Percentiles rank a stretch among this genome's conserved stretches.
Conservation (phyloP, 2,113 vertebrate genomes). For the Tetrao urogallus region DNA sequence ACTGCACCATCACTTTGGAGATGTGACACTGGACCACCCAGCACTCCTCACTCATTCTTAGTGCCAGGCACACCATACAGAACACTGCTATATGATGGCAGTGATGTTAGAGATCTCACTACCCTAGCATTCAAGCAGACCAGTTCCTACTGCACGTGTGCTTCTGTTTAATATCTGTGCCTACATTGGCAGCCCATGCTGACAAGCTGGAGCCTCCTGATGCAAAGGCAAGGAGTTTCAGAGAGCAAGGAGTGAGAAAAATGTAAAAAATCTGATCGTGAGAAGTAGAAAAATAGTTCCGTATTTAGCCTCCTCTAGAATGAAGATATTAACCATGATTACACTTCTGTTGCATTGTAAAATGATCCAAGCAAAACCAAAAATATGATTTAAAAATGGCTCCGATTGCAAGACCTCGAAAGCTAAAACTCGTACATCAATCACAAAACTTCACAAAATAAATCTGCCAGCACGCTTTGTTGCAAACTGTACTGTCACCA, state of each 20-base stretch:
- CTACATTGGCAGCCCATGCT: background rate
- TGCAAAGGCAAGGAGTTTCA: background rate
- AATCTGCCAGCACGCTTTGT: background rate
- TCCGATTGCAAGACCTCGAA: background rate
- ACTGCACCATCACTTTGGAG: background rate
- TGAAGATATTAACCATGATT: background rate
- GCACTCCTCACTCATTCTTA: background rate
- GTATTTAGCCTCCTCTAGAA: background rate
- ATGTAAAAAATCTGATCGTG: background rate
- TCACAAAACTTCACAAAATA: background rate
- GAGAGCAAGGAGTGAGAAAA: background rate
- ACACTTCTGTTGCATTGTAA: background rate
- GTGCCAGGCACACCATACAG: background rate
- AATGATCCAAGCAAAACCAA: background rate
- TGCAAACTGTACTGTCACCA: background rate
- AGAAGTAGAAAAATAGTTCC: background rate
- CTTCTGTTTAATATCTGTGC: background rate
- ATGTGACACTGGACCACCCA: accelerated
- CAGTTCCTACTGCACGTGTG: background rate
- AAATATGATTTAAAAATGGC: background rate
- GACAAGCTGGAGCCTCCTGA: background rate
- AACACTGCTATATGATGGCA: background rate
- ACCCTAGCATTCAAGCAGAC: background rate
- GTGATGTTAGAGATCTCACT: accelerated
- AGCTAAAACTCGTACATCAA: background rate